phyloP scores from a whole-genome alignment of 2,888 invertebrate species.

The Tipula unca region DNA sequence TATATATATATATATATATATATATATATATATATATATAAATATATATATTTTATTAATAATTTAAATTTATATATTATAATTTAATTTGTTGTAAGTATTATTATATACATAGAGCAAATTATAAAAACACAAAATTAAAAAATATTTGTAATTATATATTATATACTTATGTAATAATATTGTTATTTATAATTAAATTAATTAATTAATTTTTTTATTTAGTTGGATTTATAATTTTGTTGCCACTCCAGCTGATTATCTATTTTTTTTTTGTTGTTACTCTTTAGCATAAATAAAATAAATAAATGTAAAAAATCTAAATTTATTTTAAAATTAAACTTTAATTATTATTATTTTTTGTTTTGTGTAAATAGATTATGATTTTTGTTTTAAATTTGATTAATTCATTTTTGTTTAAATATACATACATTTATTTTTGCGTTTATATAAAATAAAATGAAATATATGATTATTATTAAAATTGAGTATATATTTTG shows the following conservation, averaged over 20 bases:
- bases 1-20: too few species aligned
- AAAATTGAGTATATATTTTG: neutral
- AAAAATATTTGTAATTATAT: neutral
- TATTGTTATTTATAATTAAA: neutral
- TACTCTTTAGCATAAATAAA: neutral
- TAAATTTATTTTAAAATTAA: neutral
- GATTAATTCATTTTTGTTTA: neutral
- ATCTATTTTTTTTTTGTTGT: neutral
- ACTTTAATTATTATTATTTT: neutral
- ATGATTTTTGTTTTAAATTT: neutral
- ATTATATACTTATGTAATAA: neutral
- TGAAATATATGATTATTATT: constrained; percentile 2
- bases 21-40: neutral
- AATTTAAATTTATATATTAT: neutral
- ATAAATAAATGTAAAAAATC: neutral
- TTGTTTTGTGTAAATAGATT: neutral
- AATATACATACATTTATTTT: neutral
- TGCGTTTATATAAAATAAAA: neutral
- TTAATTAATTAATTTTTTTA: neutral
- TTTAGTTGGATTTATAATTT: neutral
- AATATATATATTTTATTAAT: neutral
- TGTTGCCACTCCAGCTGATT: neutral
- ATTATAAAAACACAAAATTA: neutral
- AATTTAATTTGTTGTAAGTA: neutral
- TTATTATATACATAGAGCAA: neutral